Evolutionary conservation across 2,888 invertebrate species (phyloP), one percentile per base, ranked within the genome.

Genomic region (Hyppa rectilinea): DNA sequence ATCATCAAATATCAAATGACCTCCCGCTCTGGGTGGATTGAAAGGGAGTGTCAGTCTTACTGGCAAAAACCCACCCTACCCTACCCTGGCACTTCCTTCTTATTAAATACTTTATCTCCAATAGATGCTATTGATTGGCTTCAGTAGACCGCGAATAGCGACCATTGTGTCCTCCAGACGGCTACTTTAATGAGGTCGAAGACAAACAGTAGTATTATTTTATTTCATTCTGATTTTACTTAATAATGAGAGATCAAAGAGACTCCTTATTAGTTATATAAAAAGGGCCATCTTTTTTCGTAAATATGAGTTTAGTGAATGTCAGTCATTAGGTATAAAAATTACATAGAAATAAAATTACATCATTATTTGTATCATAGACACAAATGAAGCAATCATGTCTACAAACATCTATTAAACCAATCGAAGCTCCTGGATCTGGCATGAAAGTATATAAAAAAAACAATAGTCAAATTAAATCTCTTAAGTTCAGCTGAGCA

Each of bases 141-240:
- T 45, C 63, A 78, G 45, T 43, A 74, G 82, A 81, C 83, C 77
- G 68, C 12, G 43, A 77, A 59, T 53, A 29, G 36, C 49, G 20
- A 53, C 67, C 62, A 66, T 64, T 67, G 78, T 64, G 45, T 60
- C 67, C 55, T 62, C 65, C 55, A 65, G 55, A 52, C 58, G 50
- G 38, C 60, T 50, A 78, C 67, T 71, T 63, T 65, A 80, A 80
- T 75, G 67, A 78, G 75, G 59, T 79, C 62, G 75, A 43, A 65
- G 59, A 68, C 66, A 79, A 79, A 79, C 34, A 58, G 29, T n/a
- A 34, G 53, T 75, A 76, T 80, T 78, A 64, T 75, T 75, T 65
- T 75, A 80, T 70, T 70, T 23, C 34, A 36, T 79, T 79, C 40
- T 59, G 47, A 50, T 59, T 62, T 26, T 34, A 5, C 17, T 10